Base-by-base conservation (phyloP, 2,888 invertebrate species). In the Acronicta psi region DNA sequence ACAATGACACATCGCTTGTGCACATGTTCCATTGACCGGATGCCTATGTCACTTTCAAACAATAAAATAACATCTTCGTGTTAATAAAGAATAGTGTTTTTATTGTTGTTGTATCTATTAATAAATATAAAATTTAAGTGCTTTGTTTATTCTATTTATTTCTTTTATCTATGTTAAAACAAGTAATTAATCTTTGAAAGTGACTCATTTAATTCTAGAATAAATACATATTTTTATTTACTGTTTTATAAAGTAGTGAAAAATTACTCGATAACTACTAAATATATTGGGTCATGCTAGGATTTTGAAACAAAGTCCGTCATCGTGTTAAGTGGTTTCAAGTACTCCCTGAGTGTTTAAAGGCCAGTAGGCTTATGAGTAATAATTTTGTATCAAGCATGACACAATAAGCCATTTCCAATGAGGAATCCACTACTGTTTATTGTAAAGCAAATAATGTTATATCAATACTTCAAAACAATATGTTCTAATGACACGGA, bases 1-100 rank as follows among this genome's bases (percentile, higher is more conserved):
- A 77, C 88, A 89, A 86, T 92, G 90, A 92, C 92, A 91, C 90
- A 90, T 87, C 86, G 87, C 77, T 85, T 85, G 85, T 80, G 81
- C 78, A 81, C 80, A 79, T 77, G 81, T 82, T 83, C 74, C 82
- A 81, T 81, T 87, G 86, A 86, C 88, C 87, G 85, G 79, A 79
- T 79, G 69, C 71, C 66, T 69, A 70, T 78, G 80, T 73, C 72
- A 70, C 67, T 72, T 60, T 60, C 41, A 61, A 47, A 59, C 55
- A 72, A 61, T 66, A 64, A 75, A 75, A 62, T 63, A 42, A 10
- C 13, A 47, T 56, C 41, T 45, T 46, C 41, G 14, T 55, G 23
- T 17, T 42, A 59, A 52, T 56, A 53, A 41, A 53, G 50, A 25
- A 56, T 54, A 55, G n/a, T n/a, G n/a, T n/a, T 47, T 49, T 60